Base-by-base conservation (phyloP, 2,797 vertebrate genomes). In the Phaenicophaeus curvirostris region DNA sequence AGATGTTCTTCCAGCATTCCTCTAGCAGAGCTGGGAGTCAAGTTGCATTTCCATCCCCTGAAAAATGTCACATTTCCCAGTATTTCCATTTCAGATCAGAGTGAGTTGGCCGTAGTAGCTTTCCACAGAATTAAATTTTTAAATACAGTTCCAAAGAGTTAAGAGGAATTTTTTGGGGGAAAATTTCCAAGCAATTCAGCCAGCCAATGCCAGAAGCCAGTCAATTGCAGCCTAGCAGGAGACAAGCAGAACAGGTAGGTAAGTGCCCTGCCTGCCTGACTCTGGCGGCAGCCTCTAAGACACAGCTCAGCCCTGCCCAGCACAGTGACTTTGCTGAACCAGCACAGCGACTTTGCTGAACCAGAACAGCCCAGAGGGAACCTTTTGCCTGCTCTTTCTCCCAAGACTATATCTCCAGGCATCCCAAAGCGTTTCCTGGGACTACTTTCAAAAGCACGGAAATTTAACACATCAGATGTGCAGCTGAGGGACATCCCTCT, bases 351-450 rank as follows among this genome's bases (percentile, higher is more conserved):
- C 39, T 23, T 35, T 14, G 7, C 33, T 27, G 54, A 65, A 72
- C 15, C 42, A 48, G 51, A n/a, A 33, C 5, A 53, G 42, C 31
- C 24, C 33, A 28, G 3, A 1, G 4, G 21, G 59, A 68, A 39
- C 15, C 2, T 81, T 42, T 63, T 31, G 7, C 9, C 21, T 0
- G 0, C n/a, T 78, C 13, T 31, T 48, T 41, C 62, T 63, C 37
- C 33, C 2, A 3, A 4, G 3, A 41, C 24, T 2, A 0, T 4
- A 27, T 8, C 31, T 63, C 31, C 39, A 0, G 0, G 61, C 33
- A 41, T 21, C 42, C n/a, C 0, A 1, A 50, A 53, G 13, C 5
- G 5, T 13, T 27, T 92, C 13, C 65, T 39, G 14, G 25, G 33
- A 12, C 53, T 68, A 2, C 8, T 21, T 72, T 58, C 62, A 51